Percentiles rank a stretch among this genome's conserved stretches.
Conservation (phyloP, 2,797 vertebrate species). For the Catostomus latipinnis region DNA sequence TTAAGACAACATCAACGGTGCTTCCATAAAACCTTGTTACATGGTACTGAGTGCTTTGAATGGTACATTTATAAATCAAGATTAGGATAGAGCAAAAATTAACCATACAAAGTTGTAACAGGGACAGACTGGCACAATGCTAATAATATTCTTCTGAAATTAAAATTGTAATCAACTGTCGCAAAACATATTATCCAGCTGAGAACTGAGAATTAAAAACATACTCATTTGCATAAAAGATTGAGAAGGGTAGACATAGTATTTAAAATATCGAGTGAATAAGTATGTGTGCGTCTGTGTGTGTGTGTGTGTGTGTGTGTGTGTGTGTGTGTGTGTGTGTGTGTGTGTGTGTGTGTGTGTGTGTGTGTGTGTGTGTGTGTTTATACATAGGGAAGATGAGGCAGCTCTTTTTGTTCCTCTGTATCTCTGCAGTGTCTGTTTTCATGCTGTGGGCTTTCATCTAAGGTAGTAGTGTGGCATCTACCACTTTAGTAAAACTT, state of each 20-base stretch:
- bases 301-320: neutral
- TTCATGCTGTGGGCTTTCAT: constrained; percentile 41
- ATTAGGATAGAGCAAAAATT: constrained; percentile 10
- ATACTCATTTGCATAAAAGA: constrained; percentile 17
- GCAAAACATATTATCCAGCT: constrained; percentile 9
- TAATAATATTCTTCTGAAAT: constrained; percentile 25
- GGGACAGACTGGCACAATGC: neutral
- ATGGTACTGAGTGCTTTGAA: constrained; percentile 47
- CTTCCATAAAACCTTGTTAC: constrained; percentile 43
- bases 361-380: neutral
- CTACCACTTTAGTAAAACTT: constrained; percentile 12
- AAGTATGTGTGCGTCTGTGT: neutral
- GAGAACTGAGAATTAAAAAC: constrained; percentile 11
- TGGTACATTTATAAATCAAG: constrained; percentile 36
- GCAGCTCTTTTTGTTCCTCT: constrained; percentile 20
- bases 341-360: neutral
- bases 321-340: too few species aligned
- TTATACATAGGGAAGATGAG: constrained; percentile 2
- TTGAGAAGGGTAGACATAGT: constrained; percentile 17
- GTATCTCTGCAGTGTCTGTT: constrained; percentile 27
- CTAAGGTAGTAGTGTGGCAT: constrained; percentile 13
- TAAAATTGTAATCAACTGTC: neutral
- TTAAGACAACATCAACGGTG: neutral
- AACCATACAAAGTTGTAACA: neutral
- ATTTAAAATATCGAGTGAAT: constrained; percentile 24